Evolutionary conservation across 1,140 invertebrate species (phyloP), one percentile per base, ranked within the genome.

Genomic region (Cylas formicarius): DNA sequence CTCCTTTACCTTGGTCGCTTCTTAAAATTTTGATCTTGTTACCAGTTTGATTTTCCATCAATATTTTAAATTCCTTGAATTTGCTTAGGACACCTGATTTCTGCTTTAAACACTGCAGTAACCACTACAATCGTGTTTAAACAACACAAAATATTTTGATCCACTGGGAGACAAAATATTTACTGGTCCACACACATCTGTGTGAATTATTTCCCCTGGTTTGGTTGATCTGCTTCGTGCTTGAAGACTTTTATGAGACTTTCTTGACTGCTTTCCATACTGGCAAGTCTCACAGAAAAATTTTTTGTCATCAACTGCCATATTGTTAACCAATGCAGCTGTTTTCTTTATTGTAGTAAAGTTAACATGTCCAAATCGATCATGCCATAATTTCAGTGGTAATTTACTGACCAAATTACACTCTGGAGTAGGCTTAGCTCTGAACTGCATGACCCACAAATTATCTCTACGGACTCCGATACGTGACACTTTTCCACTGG

Each of bases 361-460:
- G 49, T 67, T 70, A 38, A 70, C 61, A 50, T 70, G 66, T 3
- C 57, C 64, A 11, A 69, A 32, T 22, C 50, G 55, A 51, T 63
- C 31, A 48, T 69, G 62, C 62, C 67, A 69, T 24, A 57, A 48
- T 31, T 60, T 41, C 26, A 67, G 9, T 9, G 41, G 27, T 27
- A 37, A 29, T 26, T 37, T 39, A 17, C 4, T 38, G 14, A 17
- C 17, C 13, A 44, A 7, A 17, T 44, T 37, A 14, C 43, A 36
- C 14, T 44, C 41, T 3, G 16, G 24, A 19, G 21, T 9, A 26
- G 14, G 2, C 29, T 24, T 39, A 8, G 29, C 17, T 39, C 19
- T 23, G 8, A 48, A 48, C 6, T 35, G 18, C 41, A 45, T 48
- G 14, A 45, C 19, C 46, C 46, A 48, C 19, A 48, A 48, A 44